These are phyloP conservation scores for Scelioninae gen. 1 DNA, from an alignment of 2,888 invertebrate genomes.

Conservation along the genomic window DNA sequence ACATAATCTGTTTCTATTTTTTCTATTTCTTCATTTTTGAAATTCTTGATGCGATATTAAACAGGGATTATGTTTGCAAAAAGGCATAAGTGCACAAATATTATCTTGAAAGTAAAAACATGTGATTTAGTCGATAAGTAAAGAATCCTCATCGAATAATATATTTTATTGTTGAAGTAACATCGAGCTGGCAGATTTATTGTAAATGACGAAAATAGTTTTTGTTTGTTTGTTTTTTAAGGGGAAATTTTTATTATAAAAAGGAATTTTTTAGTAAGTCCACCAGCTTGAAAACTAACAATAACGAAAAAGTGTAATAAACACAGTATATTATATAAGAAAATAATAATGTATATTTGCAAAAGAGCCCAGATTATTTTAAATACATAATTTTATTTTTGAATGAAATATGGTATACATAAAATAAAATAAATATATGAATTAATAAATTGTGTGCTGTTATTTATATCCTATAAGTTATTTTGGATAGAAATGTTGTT, in stretches of 20 bases:
- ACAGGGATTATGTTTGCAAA: conserved; percentile 48
- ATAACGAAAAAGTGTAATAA: conserved; percentile 71
- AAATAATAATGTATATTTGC: conserved; percentile 78
- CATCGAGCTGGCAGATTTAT: conserved; percentile 57
- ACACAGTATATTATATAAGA: conserved; percentile 73
- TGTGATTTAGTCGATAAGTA: conserved; percentile 84
- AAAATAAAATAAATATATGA: conserved; percentile 76
- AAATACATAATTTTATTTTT: conserved; percentile 85
- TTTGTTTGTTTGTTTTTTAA: not conserved
- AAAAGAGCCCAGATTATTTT: conserved; percentile 81
- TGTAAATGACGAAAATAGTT: not conserved
- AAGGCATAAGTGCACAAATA: conserved; percentile 79
- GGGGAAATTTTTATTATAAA: not conserved
- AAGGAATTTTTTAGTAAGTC: conserved; percentile 30
- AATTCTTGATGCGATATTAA: conserved; percentile 9
- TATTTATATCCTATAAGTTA: too few relatives aligned
- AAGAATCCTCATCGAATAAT: conserved; percentile 77
- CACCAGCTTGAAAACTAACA: conserved; percentile 49
- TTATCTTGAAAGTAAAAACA: conserved; percentile 82
- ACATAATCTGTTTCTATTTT: conserved; percentile 10
- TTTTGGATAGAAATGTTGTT: too few relatives aligned
- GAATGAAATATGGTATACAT: conserved; percentile 82
- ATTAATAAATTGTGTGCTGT: too few relatives aligned
- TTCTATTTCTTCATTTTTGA: not conserved
- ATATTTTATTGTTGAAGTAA: conserved; percentile 57